Evolutionary conservation across 2,113 vertebrate genomes (phyloP).

Genomic region (Campylomormyrus numenius): DNA sequence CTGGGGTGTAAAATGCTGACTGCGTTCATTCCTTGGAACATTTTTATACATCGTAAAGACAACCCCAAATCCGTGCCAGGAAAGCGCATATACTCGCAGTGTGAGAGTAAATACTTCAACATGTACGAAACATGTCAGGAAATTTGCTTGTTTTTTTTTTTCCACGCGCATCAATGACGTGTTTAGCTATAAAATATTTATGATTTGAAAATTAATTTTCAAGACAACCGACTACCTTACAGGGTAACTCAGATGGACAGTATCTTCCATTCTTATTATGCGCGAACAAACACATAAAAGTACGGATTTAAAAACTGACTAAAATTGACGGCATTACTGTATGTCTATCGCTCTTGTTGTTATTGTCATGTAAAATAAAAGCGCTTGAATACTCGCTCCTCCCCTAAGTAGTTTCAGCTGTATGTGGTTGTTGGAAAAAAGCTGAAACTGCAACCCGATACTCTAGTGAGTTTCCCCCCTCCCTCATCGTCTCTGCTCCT

Average conservation of each 20-base stretch:
- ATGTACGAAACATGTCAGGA: neutral
- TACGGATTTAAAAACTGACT: neutral
- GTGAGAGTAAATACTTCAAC: neutral
- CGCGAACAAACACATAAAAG: neutral
- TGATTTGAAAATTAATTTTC: neutral
- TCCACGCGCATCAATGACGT: neutral
- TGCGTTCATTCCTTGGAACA: neutral
- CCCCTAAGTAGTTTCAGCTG: constrained; percentile 41
- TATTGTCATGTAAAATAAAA: constrained; percentile 7
- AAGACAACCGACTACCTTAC: neutral
- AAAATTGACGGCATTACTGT: neutral
- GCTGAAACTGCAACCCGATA: constrained; percentile 32
- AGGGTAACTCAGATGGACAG: neutral
- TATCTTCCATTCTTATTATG: neutral
- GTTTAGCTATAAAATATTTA: neutral
- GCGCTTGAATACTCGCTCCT: constrained; percentile 10
- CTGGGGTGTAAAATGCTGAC: neutral
- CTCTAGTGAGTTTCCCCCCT: neutral
- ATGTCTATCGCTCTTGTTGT: neutral
- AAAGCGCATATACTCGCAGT: neutral
- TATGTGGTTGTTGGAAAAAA: constrained; percentile 24
- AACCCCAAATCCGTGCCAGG: neutral
- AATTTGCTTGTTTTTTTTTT: neutral
- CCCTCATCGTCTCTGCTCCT: neutral
- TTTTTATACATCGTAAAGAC: neutral